Percentiles rank a stretch among this genome's conserved stretches.
phyloP scores from a whole-genome alignment of 2,113 vertebrate genomes.

The Fregata magnificens region DNA sequence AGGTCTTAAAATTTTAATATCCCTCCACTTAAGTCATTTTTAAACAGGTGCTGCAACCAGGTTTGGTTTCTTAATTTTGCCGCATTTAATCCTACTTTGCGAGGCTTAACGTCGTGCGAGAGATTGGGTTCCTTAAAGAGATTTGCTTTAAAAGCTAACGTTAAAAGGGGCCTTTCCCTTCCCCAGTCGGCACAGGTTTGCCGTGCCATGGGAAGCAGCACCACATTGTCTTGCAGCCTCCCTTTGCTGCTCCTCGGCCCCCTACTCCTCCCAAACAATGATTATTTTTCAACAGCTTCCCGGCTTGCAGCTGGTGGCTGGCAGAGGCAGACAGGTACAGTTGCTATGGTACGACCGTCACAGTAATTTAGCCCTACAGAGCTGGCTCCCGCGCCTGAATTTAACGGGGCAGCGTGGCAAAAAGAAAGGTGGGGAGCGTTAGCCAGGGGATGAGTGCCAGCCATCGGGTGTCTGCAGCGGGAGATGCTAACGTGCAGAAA shows the following conservation, averaged over 20 bases:
- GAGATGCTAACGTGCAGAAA: neutral
- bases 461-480: neutral
- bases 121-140: neutral
- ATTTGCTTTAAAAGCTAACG: neutral
- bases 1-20: constrained; percentile 21
- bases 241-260: neutral
- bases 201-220: neutral
- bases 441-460: neutral
- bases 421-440: neutral
- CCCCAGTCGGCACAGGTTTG: neutral
- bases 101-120: neutral
- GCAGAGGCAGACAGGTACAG: constrained; percentile 6
- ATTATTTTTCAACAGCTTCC: neutral
- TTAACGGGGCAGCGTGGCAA: neutral
- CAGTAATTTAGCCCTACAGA: neutral
- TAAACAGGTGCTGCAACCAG: neutral
- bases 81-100: neutral
- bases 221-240: neutral
- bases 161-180: neutral
- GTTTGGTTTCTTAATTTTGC: constrained; percentile 1
- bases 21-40: neutral
- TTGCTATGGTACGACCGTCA: neutral
- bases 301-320: neutral
- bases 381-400: neutral
- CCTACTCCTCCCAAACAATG: neutral